Evolutionary conservation across 2,888 invertebrate species (phyloP), one percentile per base, ranked within the genome.

Genomic region (Reticulitermes lucifugus): DNA sequence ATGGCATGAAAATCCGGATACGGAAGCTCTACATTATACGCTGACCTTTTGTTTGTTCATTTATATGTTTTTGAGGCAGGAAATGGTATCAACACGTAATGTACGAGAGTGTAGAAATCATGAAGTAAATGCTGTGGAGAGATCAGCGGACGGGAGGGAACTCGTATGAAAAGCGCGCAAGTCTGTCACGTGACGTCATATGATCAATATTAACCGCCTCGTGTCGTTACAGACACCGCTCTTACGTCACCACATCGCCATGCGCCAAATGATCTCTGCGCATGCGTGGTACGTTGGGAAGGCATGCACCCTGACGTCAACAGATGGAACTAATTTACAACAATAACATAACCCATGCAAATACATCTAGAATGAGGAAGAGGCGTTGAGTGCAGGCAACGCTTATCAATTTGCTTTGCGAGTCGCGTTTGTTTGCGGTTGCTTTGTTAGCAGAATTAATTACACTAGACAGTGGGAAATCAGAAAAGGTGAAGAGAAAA

Each of bases 101-200:
- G 73, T 18, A 73, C 73, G 41, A 2, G 25, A 2, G 29, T 2
- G 29, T 6, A 70, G n/a, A 70, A 12, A 3, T 70, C 70, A 25
- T 70, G 73, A 35, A 41, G 21, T 2, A 65, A n/a, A 12, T 6
- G 3, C 1, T 18, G 77, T 46, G 46, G 22, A 6, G 79, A 14
- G 41, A 77, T 35, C 7, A 41, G 46, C 6, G 65, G 51, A n/a
- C 25, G 46, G 9, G 35, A 43, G 29, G 14, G 21, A 3, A 73
- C 77, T 41, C 14, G 77, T 22, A n/a, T 77, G n/a, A 77, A 77
- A 77, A 77, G 25, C 77, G 46, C 77, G 77, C 77, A 51, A 77
- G 77, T 51, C 41, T n/a, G 77, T 81, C 70, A 81, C 81, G 65
- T 81, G 81, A 81, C 81, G 81, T 81, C 81, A 81, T 70, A 25